Evolutionary conservation across 2,113 vertebrate genomes (phyloP).

Genomic region (Hiodon tergisus): DNA sequence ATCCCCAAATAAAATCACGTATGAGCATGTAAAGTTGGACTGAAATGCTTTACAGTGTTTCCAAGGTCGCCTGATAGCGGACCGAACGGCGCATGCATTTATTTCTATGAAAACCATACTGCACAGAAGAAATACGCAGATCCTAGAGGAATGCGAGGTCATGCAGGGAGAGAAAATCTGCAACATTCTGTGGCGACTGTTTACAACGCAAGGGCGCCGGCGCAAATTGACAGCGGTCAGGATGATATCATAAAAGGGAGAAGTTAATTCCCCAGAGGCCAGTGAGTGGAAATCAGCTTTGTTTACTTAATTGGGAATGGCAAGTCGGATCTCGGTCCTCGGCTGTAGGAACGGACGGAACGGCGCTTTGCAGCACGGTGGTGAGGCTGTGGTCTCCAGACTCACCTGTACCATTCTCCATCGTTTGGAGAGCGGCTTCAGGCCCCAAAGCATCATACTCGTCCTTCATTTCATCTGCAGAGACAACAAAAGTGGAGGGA

Average conservation of each 20-base stretch:
- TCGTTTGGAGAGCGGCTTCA: constrained; percentile 77
- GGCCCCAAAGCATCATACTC: constrained; percentile 91
- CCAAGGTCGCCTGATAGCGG: constrained; percentile 38
- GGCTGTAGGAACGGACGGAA: constrained; percentile 23
- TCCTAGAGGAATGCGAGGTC: constrained; percentile 11
- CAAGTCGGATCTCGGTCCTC: constrained; percentile 45
- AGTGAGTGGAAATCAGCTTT: constrained; percentile 37
- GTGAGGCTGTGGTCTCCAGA: not conserved
- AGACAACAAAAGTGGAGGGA: constrained; percentile 40
- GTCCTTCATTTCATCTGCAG: constrained; percentile 95
- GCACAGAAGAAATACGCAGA: constrained; percentile 1
- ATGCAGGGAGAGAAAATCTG: constrained; percentile 30
- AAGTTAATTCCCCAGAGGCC: constrained; percentile 31
- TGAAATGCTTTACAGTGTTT: constrained; percentile 32
- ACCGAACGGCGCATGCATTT: constrained; percentile 52
- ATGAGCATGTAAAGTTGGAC: constrained; percentile 12
- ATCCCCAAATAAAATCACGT: constrained; percentile 46
- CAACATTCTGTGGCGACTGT: constrained; percentile 40
- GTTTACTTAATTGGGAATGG: constrained; percentile 48
- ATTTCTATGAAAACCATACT: constrained; percentile 31
- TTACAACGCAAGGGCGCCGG: constrained; percentile 31
- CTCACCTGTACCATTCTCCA: constrained; percentile 95
- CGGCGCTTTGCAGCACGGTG: not conserved
- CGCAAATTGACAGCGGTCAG: constrained; percentile 46
- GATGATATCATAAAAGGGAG: constrained; percentile 55